phyloP scores from a whole-genome alignment of 2,888 invertebrate species.

The Agapostemon virescens region DNA sequence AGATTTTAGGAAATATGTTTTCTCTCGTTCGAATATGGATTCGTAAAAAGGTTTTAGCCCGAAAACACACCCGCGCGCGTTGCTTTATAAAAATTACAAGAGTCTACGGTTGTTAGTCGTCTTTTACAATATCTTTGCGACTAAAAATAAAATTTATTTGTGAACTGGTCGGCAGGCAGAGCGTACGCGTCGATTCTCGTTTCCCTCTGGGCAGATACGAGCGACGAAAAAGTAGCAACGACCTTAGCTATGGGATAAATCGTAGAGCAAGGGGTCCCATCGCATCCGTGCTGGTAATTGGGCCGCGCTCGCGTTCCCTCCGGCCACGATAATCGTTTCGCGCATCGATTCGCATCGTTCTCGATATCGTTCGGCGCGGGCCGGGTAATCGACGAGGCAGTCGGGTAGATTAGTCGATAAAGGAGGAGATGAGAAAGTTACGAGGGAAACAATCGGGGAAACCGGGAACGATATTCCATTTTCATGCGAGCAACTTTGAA shows the following conservation, averaged over 20 bases:
- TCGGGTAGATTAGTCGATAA: constrained; percentile 19
- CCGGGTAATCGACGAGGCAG: neutral
- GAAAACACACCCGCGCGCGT: too few relatives aligned
- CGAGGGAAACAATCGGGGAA: constrained; percentile 40
- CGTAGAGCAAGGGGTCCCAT: neutral
- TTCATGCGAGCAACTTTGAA: constrained; percentile 33
- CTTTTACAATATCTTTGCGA: too few relatives aligned
- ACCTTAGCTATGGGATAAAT: neutral
- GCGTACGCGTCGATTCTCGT: too few relatives aligned
- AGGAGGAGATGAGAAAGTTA: constrained; percentile 1
- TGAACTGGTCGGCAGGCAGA: too few relatives aligned
- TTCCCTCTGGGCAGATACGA: neutral
- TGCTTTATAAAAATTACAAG: too few relatives aligned
- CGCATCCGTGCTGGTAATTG: neutral
- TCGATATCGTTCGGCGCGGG: neutral
- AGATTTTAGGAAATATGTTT: neutral
- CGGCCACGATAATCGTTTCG: neutral
- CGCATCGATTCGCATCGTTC: neutral
- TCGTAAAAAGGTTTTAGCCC: too few relatives aligned
- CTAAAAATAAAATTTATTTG: too few relatives aligned
- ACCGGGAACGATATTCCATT: constrained; percentile 21
- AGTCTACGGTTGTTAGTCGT: too few relatives aligned
- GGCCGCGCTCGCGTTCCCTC: neutral
- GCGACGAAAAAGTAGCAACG: neutral
- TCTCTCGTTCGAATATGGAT: too few relatives aligned